These are phyloP conservation scores for Hoplias malabaricus DNA, from an alignment of 2,113 vertebrate genomes.

Conservation along the genomic window DNA sequence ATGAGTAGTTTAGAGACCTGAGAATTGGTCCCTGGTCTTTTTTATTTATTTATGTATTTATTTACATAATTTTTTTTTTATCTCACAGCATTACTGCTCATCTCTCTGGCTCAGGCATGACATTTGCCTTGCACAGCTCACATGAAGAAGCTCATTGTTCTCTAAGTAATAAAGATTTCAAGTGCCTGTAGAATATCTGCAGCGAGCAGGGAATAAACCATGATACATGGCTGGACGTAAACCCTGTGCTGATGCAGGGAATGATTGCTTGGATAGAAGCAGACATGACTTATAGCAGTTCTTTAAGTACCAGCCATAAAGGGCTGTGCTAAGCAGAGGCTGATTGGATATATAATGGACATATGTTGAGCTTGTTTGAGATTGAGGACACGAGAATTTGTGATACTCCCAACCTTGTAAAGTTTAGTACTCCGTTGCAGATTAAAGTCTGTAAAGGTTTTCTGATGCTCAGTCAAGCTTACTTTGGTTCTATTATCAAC, in stretches of 20 bases:
- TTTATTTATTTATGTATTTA: no score
- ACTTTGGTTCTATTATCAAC: not conserved
- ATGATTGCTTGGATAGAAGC: constrained; percentile 53
- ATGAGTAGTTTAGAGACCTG: not conserved
- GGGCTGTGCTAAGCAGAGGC: not conserved
- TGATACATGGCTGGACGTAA: constrained; percentile 48
- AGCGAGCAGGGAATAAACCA: constrained; percentile 40
- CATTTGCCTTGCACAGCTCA: constrained; percentile 45
- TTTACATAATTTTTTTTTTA: not conserved
- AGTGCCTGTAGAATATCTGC: constrained; percentile 34
- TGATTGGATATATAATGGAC: not conserved
- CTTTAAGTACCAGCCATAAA: constrained; percentile 23
- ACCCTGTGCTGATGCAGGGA: constrained; percentile 52
- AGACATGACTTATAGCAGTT: constrained; percentile 51
- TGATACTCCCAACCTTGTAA: not conserved
- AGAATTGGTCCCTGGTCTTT: not conserved
- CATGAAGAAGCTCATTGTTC: constrained; percentile 50
- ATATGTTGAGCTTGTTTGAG: not conserved
- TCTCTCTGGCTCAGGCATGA: constrained; percentile 27
- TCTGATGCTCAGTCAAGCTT: not conserved
- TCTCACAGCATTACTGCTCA: not conserved
- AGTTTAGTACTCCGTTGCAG: no score
- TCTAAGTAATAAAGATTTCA: constrained; percentile 60
- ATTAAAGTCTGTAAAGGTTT: not conserved
- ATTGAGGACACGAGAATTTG: not conserved